These are phyloP conservation scores for Tenthredo amoena DNA, from an alignment of 2,888 invertebrate genomes.

Conservation along the genomic window DNA sequence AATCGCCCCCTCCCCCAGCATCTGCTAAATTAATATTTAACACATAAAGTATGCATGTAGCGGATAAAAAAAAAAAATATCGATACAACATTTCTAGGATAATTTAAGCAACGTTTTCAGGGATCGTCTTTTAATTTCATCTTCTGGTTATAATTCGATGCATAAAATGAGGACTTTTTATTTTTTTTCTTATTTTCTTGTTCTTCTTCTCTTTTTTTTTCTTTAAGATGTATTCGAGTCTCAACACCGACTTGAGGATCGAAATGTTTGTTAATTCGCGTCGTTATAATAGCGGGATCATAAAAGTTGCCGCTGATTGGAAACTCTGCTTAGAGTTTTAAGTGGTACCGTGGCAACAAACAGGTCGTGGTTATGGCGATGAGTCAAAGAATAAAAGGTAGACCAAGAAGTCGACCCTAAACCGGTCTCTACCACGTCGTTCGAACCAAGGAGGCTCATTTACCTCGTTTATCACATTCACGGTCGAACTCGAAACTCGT, in stretches of 20 bases:
- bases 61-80: no score
- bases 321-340: background rate
- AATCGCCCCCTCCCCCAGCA: background rate
- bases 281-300: background rate
- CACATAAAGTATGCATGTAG: no score
- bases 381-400: slow-evolving; percentile 35
- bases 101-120: no score
- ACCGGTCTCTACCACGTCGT: slow-evolving; percentile 25
- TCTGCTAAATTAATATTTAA: background rate
- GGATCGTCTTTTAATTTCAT: no score
- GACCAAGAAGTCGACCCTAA: slow-evolving; percentile 23
- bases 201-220: background rate
- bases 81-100: no score
- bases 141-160: background rate
- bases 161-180: background rate
- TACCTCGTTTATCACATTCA: slow-evolving; percentile 49
- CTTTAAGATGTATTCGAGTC: background rate
- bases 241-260: background rate
- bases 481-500: slow-evolving; percentile 39
- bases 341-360: background rate
- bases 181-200: background rate
- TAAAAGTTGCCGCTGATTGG: background rate
- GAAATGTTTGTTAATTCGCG: background rate
- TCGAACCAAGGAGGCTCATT: slow-evolving; percentile 21
- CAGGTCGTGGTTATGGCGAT: slow-evolving; percentile 14